Conservation (phyloP, 2,797 vertebrate species). For the Sorex maritimensis region DNA sequence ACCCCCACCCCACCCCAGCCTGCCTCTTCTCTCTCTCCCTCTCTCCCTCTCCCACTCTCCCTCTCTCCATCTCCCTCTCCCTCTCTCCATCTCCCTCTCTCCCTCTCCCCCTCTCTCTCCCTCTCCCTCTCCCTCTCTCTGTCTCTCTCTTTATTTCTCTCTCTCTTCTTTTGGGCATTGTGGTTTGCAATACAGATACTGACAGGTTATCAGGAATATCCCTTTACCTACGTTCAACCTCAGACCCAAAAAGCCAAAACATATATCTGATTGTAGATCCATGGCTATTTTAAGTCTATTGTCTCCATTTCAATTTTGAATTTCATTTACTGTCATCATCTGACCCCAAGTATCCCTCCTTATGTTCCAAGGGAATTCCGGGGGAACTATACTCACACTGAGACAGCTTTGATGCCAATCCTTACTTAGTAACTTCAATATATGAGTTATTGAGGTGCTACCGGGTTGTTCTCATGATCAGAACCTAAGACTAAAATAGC, state of each 20-base stretch:
- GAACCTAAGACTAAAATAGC: neutral
- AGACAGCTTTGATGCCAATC: neutral
- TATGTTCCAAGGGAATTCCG: neutral
- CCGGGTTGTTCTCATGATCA: neutral
- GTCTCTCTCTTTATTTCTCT: rapidly evolving
- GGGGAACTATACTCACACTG: neutral
- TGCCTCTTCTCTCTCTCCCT: too few species aligned
- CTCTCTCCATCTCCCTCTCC: neutral
- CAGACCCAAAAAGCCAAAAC: too few species aligned
- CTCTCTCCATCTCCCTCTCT: neutral
- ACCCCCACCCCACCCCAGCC: too few species aligned
- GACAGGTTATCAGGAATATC: too few species aligned
- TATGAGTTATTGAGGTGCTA: neutral
- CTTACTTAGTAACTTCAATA: neutral
- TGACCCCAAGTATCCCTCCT: neutral
- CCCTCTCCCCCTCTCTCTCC: too few species aligned
- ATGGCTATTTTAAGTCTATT: neutral
- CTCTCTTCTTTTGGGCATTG: too few species aligned
- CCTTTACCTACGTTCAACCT: too few species aligned
- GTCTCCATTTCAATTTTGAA: neutral
- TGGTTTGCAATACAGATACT: too few species aligned
- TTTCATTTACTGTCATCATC: neutral
- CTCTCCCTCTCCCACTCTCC: too few species aligned
- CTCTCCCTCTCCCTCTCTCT: too few species aligned
- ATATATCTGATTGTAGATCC: neutral